Conservation (phyloP, 2,797 vertebrate genomes). For the Psittacula echo region DNA sequence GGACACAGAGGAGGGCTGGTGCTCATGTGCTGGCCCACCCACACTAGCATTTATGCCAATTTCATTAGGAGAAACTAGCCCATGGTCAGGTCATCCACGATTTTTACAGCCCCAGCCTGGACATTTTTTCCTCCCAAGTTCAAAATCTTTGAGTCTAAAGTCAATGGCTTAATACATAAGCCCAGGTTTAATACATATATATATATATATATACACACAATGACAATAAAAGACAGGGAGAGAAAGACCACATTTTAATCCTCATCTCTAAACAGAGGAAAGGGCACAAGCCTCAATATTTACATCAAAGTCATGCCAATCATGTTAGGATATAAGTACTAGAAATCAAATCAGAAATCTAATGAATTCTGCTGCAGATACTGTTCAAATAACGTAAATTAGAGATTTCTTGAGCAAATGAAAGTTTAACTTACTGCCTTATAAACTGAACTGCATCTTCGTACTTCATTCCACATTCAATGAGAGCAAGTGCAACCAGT, state of each 20-base stretch:
- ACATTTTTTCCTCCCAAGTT: neutral
- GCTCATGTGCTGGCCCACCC: neutral
- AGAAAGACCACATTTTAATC: neutral
- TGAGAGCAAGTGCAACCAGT: conserved; percentile 96
- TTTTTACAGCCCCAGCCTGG: neutral
- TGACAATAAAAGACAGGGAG: neutral
- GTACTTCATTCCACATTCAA: conserved; percentile 98
- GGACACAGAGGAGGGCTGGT: neutral
- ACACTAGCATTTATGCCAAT: neutral
- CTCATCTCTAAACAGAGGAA: neutral
- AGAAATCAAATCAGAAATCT: neutral
- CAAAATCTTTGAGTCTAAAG: neutral
- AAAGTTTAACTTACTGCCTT: conserved; percentile 90
- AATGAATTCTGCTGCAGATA: neutral
- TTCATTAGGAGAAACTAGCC: neutral
- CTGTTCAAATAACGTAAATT: neutral
- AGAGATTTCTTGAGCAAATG: neutral
- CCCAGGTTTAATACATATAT: neutral
- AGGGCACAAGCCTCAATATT: neutral
- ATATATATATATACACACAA: neutral
- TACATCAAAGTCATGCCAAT: neutral
- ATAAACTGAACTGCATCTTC: conserved; percentile 99
- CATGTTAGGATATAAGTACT: neutral
- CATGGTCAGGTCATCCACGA: neutral
- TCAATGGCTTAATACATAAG: neutral